Conservation (phyloP, 2,797 vertebrate species). For the Acipenser transmontanus region DNA sequence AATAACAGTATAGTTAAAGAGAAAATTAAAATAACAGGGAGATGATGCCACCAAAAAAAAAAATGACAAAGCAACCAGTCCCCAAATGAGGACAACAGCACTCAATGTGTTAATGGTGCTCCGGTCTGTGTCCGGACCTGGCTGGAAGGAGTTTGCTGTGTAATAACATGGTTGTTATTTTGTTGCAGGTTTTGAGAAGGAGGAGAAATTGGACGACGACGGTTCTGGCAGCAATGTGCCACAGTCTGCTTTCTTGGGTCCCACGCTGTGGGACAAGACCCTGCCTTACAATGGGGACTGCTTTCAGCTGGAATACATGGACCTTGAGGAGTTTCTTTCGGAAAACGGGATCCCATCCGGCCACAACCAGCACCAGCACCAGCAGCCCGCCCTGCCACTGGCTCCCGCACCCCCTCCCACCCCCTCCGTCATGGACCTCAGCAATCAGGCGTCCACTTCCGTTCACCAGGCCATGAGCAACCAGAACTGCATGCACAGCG, state of each 20-base stretch:
- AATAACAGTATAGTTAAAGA: too few species aligned
- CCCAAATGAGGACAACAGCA: too few species aligned
- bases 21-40: too few species aligned
- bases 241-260: constrained; percentile 92
- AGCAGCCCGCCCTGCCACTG: constrained; percentile 56
- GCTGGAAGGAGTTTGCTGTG: neutral
- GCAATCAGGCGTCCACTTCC: constrained; percentile 75
- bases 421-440: constrained; percentile 83
- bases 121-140: too few species aligned
- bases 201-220: constrained; percentile 92
- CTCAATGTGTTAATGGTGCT: too few species aligned
- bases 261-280: constrained; percentile 97
- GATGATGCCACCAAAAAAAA: too few species aligned
- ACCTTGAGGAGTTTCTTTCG: constrained; percentile 95
- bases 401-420: constrained; percentile 49
- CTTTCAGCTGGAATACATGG: constrained; percentile 98
- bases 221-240: constrained; percentile 64
- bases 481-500: constrained; percentile 74
- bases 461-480: constrained; percentile 68
- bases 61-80: too few species aligned
- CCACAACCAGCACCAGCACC: constrained; percentile 65
- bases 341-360: constrained; percentile 95
- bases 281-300: constrained; percentile 91
- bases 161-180: constrained; percentile 15
- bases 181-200: constrained; percentile 75